Percentiles rank a stretch among this genome's conserved stretches.
These are phyloP conservation scores for Hydriomena furcata DNA, from an alignment of 2,888 invertebrate genomes.

Conservation along the genomic window DNA sequence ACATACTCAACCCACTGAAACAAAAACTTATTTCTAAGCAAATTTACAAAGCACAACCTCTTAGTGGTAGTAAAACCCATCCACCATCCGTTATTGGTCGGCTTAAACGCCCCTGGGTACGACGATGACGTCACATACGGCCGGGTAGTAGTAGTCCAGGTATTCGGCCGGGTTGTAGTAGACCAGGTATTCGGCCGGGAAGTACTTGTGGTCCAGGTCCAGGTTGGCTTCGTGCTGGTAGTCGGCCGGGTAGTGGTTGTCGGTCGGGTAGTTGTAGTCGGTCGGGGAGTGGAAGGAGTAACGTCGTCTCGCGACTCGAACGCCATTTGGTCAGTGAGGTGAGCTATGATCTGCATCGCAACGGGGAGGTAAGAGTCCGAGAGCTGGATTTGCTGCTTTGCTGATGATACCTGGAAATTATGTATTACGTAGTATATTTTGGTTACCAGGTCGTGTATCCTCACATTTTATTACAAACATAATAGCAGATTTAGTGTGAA, in stretches of 20 bases:
- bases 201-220: constrained; percentile 12
- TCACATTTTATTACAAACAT: too few species aligned
- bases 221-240: constrained; percentile 32
- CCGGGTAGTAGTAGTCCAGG: constrained; percentile 32
- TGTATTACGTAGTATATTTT: too few species aligned
- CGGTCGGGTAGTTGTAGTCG: constrained; percentile 14
- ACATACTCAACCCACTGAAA: not conserved
- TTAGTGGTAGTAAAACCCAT: constrained; percentile 47
- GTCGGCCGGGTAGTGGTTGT: constrained; percentile 3
- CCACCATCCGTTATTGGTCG: constrained; percentile 52
- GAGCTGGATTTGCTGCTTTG: constrained; percentile 77
- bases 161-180: constrained; percentile 31
- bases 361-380: constrained; percentile 86
- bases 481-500: too few species aligned
- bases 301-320: constrained; percentile 73
- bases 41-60: constrained; percentile 54
- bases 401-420: constrained; percentile 62
- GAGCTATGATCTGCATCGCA: constrained; percentile 86
- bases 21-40: constrained; percentile 1
- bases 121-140: constrained; percentile 46
- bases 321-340: constrained; percentile 85
- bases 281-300: constrained; percentile 47
- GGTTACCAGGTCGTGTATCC: too few species aligned
- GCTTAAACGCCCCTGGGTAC: constrained; percentile 18
- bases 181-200: constrained; percentile 8